Evolutionary conservation across 2,113 vertebrate species (phyloP).

Genomic region (Balaeniceps rex): DNA sequence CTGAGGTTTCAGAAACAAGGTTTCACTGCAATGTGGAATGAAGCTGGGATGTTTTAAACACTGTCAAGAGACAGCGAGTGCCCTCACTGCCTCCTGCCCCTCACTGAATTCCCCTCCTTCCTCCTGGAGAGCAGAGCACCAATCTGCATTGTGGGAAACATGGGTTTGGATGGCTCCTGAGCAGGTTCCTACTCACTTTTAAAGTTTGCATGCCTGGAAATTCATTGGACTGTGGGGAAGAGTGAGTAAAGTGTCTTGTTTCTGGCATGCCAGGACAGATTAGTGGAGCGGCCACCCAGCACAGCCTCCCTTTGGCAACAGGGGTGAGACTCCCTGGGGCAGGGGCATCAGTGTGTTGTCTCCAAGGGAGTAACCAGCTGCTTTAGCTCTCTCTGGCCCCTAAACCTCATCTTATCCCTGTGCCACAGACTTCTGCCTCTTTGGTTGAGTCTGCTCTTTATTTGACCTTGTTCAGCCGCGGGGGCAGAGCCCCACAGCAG

Average conservation of each 20-base stretch:
- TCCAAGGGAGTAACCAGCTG: neutral
- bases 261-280: neutral
- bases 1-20: slow-evolving; percentile 57
- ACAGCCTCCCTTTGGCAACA: neutral
- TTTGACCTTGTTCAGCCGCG: neutral
- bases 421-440: neutral
- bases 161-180: neutral
- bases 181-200: neutral
- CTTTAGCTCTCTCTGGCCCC: neutral
- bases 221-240: neutral
- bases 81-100: neutral
- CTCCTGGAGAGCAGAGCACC: neutral
- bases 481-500: neutral
- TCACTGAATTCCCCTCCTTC: neutral
- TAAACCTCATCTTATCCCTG: neutral
- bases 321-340: neutral
- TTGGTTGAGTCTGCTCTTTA: neutral
- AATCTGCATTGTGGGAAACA: neutral
- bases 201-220: neutral
- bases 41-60: neutral
- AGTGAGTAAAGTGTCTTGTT: neutral
- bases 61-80: neutral
- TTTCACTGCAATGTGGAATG: neutral
- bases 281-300: neutral
- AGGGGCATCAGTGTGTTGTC: rapidly evolving